A percentile compares a stretch with the other conserved stretches of the same genome.
These are phyloP conservation scores for Periparus ater DNA, from an alignment of 2,797 vertebrate genomes.

Conservation along the genomic window DNA sequence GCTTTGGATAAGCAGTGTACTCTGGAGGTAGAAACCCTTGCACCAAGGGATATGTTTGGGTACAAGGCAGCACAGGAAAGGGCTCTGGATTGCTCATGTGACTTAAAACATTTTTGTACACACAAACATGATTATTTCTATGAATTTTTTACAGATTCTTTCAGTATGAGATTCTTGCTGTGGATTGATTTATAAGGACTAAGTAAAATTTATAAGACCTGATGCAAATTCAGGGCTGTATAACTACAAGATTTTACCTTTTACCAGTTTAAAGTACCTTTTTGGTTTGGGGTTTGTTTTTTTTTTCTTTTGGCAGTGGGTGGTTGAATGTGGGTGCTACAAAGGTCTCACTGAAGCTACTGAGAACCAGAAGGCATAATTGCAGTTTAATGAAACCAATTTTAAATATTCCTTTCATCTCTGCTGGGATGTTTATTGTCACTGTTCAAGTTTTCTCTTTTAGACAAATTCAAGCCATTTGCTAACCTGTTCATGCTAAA, in stretches of 20 bases:
- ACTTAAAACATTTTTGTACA: neutral
- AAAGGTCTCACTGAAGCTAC: constrained; percentile 55
- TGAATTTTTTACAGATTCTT: neutral
- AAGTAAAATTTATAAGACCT: neutral
- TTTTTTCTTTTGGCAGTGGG: neutral
- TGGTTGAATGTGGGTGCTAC: neutral
- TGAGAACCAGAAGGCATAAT: constrained; percentile 68
- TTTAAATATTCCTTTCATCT: constrained; percentile 68
- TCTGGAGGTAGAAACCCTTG: neutral
- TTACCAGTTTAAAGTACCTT: neutral
- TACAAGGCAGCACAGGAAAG: neutral
- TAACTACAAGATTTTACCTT: neutral
- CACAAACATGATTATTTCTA: neutral
- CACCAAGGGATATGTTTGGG: neutral
- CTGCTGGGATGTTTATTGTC: constrained; percentile 72
- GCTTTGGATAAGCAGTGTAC: neutral
- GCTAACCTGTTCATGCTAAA: constrained; percentile 71
- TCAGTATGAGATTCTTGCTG: neutral
- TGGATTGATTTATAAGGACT: neutral
- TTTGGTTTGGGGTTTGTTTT: neutral
- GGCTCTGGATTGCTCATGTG: neutral
- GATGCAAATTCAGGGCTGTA: neutral
- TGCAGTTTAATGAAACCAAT: constrained; percentile 74
- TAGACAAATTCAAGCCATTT: constrained; percentile 61
- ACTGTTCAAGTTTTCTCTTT: constrained; percentile 63